These are phyloP conservation scores for Zaprionus camerounensis DNA, from an alignment of 1,140 invertebrate species.

Conservation along the genomic window DNA sequence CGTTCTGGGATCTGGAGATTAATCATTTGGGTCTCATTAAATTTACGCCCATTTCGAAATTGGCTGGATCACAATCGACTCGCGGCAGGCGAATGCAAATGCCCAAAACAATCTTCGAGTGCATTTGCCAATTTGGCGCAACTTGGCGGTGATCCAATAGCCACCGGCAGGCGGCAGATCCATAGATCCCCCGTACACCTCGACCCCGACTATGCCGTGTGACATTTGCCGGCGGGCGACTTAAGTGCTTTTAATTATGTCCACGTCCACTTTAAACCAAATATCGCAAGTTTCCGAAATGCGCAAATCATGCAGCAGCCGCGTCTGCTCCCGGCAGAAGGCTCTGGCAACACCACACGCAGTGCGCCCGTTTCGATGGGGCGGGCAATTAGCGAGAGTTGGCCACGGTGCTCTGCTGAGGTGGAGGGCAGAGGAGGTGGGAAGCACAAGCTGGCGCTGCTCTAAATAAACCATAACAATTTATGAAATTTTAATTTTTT, in stretches of 20 bases:
- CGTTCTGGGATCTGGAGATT: constrained; percentile 7
- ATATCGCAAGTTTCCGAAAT: constrained; percentile 74
- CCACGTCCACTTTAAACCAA: constrained; percentile 71
- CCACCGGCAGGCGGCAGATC: neutral
- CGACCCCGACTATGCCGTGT: constrained; percentile 29
- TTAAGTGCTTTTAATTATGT: constrained; percentile 82
- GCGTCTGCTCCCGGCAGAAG: neutral
- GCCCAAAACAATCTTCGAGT: constrained; percentile 35
- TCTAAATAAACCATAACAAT: constrained; percentile 80
- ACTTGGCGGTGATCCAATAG: constrained; percentile 67
- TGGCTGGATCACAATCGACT: constrained; percentile 36
- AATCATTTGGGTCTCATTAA: constrained; percentile 14
- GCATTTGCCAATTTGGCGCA: constrained; percentile 58
- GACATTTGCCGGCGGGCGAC: constrained; percentile 35
- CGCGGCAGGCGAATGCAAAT: constrained; percentile 26
- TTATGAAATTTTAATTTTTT: constrained; percentile 81
- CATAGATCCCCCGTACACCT: neutral
- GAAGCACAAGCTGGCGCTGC: constrained; percentile 37
- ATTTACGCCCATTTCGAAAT: constrained; percentile 23
- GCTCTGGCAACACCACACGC: constrained; percentile 1
- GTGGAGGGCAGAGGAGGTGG: neutral
- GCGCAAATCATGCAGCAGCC: constrained; percentile 57
- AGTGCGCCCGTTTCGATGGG: constrained; percentile 5
- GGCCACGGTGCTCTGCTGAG: neutral
- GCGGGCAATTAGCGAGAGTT: constrained; percentile 50